These are phyloP conservation scores for Porites evermanni DNA, from an alignment of 92 coral and sea anemone species.

Conservation along the genomic window DNA sequence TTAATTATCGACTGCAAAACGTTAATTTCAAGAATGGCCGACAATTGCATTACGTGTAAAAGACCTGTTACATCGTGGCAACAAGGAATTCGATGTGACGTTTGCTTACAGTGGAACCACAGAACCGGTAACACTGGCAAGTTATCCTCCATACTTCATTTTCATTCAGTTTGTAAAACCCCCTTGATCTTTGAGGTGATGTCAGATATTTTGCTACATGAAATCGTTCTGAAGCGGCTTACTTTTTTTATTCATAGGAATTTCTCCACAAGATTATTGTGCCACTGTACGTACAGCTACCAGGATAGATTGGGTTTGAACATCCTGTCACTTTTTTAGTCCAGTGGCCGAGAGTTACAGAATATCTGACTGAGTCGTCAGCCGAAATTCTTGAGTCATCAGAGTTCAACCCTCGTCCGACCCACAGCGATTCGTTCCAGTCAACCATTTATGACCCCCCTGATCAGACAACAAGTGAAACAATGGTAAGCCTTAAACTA, in stretches of 20 bases:
- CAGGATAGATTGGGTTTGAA: constrained; percentile 5
- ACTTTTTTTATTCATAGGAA: background rate
- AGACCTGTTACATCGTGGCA: constrained; percentile 8
- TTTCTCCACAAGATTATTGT: constrained; percentile 11
- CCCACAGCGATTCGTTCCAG: constrained; percentile 5
- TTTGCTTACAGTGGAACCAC: constrained; percentile 45
- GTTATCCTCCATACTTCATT: too few species aligned
- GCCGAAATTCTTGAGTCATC: too few species aligned
- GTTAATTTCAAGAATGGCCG: too few species aligned
- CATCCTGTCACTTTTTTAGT: background rate
- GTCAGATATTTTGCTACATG: background rate
- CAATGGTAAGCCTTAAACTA: constrained; percentile 14
- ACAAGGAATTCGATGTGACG: constrained; percentile 33
- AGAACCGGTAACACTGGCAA: constrained; percentile 31
- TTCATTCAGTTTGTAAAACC: background rate
- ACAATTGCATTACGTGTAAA: background rate
- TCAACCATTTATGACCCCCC: constrained; percentile 26
- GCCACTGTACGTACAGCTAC: constrained; percentile 2
- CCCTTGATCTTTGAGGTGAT: background rate
- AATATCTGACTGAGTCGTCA: background rate
- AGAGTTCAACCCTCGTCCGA: too few species aligned
- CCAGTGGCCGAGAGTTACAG: constrained; percentile 12
- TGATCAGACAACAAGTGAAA: background rate
- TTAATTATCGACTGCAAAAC: too few species aligned
- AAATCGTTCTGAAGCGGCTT: background rate